Conservation (phyloP, 2,888 invertebrate genomes). For the Eulithis testata region DNA sequence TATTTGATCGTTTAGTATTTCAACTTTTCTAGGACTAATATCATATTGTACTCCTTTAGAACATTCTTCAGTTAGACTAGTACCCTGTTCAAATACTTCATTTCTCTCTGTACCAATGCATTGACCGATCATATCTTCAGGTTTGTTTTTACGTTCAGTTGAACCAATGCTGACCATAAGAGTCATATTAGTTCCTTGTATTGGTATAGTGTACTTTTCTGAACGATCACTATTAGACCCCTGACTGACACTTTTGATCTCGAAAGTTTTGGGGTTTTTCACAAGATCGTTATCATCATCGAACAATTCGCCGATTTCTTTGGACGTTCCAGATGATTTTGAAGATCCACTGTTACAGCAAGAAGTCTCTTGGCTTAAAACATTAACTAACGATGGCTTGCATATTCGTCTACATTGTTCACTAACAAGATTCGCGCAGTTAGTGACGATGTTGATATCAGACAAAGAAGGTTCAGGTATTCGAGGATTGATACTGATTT, state of each 20-base stretch:
- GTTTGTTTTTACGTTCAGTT: slow-evolving; percentile 33
- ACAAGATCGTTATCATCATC: slow-evolving; percentile 17
- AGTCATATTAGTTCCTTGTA: slow-evolving; percentile 77
- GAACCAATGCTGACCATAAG: slow-evolving; percentile 61
- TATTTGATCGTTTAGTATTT: slow-evolving; percentile 3
- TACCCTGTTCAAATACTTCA: slow-evolving; percentile 52
- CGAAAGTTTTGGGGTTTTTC: slow-evolving; percentile 23
- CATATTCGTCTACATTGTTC: slow-evolving; percentile 55
- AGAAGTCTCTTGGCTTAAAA: slow-evolving; percentile 21
- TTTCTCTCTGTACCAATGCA: slow-evolving; percentile 53
- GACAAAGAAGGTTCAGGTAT: slow-evolving; percentile 70
- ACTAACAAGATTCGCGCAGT: slow-evolving; percentile 59
- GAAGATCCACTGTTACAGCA: slow-evolving; percentile 21
- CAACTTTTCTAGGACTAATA: slow-evolving; percentile 12
- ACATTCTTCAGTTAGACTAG: slow-evolving; percentile 60
- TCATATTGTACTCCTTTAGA: slow-evolving; percentile 63
- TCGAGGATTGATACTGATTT: slow-evolving; percentile 74
- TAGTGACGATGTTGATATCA: slow-evolving; percentile 65
- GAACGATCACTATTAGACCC: slow-evolving; percentile 35
- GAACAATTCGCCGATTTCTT: slow-evolving; percentile 24
- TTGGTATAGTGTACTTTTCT: slow-evolving; percentile 67
- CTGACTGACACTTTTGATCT: slow-evolving; percentile 19
- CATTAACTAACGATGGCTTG: slow-evolving; percentile 39
- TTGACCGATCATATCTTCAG: slow-evolving; percentile 35
- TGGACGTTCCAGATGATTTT: slow-evolving; percentile 38